Evolutionary conservation across 1,140 invertebrate species (phyloP), one percentile per base, ranked within the genome.

Genomic region (Drosophila eugracilis): DNA sequence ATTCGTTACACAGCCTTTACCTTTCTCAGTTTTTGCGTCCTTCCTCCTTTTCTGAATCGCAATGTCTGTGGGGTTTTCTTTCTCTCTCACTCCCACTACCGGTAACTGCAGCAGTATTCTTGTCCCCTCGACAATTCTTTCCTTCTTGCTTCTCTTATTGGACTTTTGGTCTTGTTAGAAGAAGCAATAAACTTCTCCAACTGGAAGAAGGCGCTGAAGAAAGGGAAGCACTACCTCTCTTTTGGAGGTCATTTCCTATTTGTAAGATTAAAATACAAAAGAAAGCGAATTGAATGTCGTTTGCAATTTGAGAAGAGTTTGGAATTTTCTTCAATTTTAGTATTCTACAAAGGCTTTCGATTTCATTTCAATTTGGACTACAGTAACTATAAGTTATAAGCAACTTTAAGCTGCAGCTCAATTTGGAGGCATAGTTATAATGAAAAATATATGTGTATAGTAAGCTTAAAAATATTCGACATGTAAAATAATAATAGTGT

Each of bases 61-160:
- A 7, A 42, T 58, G 12, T 47, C 14, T 22, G 41, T 58, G 21
- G 22, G 32, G 4, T 15, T 26, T 7, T 22, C 5, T 17, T 15
- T 24, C 2, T 32, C 19, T 12, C 30, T 32, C 9, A 32, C 30
- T 32, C 30, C 10, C 30, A 32, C 30, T 39, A 3, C 15, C 14
- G 3, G 17, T 9, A 39, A 57, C 7, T 39, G 57, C 52, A 28
- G 24, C 28, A 58, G 34, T 30, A 49, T 49, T 53, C 49, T 24
- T 49, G 12, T 22, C 55, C 45, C 49, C 50, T 62, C 62, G 50
- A 53, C 39, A 70, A 47, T 57, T 77, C 30, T 32, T 52, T 41
- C 58, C 45, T 10, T 53, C 21, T 15, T 50, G 44, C 10, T 63
- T 24, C 42, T 44, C 36, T 54, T 30, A 34, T 19, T 36, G 12